Conservation (phyloP, 2,888 invertebrate genomes). For the Cabera pusaria region DNA sequence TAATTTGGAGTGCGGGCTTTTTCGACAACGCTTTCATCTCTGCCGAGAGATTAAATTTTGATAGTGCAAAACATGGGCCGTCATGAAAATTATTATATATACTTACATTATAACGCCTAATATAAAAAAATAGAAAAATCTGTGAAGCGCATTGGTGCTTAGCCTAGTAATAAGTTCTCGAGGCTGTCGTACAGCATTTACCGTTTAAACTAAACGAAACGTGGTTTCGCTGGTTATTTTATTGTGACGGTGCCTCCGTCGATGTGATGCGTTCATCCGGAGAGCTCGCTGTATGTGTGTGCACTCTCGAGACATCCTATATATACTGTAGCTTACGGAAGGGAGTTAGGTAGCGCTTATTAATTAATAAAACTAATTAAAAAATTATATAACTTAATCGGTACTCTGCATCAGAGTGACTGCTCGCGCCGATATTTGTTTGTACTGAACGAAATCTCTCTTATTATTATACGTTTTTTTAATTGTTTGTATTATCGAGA, state of each 20-base stretch:
- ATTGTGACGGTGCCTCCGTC: constrained; percentile 5
- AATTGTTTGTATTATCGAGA: constrained; percentile 54
- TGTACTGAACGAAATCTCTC: constrained; percentile 67
- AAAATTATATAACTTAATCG: constrained; percentile 45
- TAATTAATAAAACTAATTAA: constrained; percentile 52
- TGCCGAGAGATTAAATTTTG: no score
- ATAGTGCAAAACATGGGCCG: no score
- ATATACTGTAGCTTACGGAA: constrained; percentile 54
- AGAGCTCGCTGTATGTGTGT: constrained; percentile 12
- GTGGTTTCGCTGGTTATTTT: no score
- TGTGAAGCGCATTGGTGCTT: constrained; percentile 31
- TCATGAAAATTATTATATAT: no score
- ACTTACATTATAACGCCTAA: no score
- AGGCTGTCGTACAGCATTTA: no score
- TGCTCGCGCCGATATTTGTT: constrained; percentile 58
- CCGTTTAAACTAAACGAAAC: no score
- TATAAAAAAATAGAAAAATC: no score
- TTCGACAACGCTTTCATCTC: constrained; percentile 11
- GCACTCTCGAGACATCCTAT: constrained; percentile 34
- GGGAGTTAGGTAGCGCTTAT: constrained; percentile 66
- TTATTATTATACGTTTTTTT: constrained; percentile 47
- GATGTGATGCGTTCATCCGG: no score
- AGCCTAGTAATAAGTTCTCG: no score
- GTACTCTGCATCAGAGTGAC: constrained; percentile 77
- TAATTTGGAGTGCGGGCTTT: constrained; percentile 1